Conservation (phyloP, 2,888 invertebrate species). For the Bembecia ichneumoniformis region DNA sequence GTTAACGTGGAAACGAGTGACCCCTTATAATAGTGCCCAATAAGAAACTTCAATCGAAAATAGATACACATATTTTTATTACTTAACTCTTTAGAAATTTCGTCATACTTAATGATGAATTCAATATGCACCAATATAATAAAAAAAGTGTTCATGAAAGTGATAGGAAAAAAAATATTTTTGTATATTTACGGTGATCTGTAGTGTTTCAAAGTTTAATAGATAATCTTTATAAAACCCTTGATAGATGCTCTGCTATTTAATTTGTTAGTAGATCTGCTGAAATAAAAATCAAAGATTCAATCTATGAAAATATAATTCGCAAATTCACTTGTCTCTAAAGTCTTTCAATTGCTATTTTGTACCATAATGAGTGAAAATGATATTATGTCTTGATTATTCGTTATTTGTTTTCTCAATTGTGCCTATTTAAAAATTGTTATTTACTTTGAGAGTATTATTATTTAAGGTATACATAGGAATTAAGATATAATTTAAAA, state of each 20-base stretch:
- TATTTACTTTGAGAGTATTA: slow-evolving; percentile 50
- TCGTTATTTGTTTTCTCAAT: slow-evolving; percentile 33
- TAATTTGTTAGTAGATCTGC: too few species aligned
- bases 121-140: slow-evolving; percentile 33
- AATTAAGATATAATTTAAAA: slow-evolving; percentile 30
- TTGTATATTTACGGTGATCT: slow-evolving; percentile 54
- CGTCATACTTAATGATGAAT: slow-evolving; percentile 16
- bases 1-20: slow-evolving; percentile 12
- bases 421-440: slow-evolving; percentile 51
- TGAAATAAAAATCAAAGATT: too few species aligned
- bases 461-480: slow-evolving; percentile 28
- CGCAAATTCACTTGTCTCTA: too few species aligned
- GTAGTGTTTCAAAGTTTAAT: slow-evolving; percentile 42
- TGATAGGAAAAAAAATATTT: slow-evolving; percentile 65
- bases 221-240: slow-evolving; percentile 26
- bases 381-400: not conserved
- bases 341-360: too few species aligned
- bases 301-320: too few species aligned
- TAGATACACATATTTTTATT: not conserved
- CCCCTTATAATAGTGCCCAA: not conserved
- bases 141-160: slow-evolving; percentile 62
- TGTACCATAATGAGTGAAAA: not conserved
- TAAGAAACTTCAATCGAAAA: not conserved
- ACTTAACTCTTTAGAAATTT: not conserved
- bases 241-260: not conserved